These are phyloP conservation scores for Pseudomyrmex flavicornis DNA, from an alignment of 1,140 invertebrate genomes.

Conservation along the genomic window DNA sequence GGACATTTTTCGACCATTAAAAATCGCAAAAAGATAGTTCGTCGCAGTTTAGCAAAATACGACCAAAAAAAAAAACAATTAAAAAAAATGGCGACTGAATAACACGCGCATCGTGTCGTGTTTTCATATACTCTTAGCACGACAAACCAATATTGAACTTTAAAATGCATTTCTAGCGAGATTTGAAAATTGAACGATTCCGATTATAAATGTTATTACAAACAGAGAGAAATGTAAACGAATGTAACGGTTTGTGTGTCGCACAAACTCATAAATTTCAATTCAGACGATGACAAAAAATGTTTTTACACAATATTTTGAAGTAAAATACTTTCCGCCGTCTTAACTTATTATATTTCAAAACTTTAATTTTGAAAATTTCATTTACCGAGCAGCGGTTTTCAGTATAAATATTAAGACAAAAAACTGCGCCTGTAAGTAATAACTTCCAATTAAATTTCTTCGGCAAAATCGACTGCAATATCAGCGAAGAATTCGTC, in stretches of 20 bases:
- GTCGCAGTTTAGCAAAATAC: conserved; percentile 21
- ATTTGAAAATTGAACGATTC: conserved; percentile 14
- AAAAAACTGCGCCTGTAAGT: background rate
- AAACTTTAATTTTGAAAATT: conserved; percentile 1
- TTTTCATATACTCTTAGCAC: background rate
- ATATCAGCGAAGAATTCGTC: conserved; percentile 24
- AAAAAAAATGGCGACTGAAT: conserved; percentile 25
- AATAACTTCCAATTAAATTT: conserved; percentile 19
- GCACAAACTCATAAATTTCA: background rate
- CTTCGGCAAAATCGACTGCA: background rate
- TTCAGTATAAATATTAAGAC: conserved; percentile 9
- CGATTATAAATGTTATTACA: background rate
- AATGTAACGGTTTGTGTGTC: no score
- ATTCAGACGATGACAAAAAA: no score
- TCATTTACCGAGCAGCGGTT: background rate
- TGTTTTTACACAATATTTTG: no score
- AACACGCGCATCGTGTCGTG: background rate
- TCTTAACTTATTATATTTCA: conserved; percentile 5
- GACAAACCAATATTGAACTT: conserved; percentile 31
- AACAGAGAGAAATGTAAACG: no score
- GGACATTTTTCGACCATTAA: conserved; percentile 40
- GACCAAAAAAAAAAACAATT: conserved; percentile 1
- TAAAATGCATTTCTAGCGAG: conserved; percentile 22
- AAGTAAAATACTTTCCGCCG: no score
- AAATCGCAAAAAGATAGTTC: conserved; percentile 24